Evolutionary conservation across 2,113 vertebrate species (phyloP).

Genomic region (Sylvicapra grimmia): DNA sequence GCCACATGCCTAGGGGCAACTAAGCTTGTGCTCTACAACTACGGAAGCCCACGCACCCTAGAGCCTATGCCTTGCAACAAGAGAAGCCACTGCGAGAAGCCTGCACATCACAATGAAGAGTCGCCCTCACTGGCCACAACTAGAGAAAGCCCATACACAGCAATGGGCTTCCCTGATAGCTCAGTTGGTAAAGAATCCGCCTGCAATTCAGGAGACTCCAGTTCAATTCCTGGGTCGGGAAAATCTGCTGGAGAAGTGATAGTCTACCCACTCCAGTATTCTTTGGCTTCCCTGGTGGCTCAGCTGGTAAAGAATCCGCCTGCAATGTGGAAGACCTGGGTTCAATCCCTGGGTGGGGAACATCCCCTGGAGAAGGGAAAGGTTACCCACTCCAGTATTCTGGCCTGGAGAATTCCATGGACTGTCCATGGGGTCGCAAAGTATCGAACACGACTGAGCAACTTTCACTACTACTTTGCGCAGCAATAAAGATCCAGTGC

Average conservation of each 20-base stretch:
- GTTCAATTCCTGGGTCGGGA: not conserved
- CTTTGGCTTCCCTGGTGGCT: not conserved
- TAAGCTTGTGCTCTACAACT: not conserved
- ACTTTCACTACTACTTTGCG: not conserved
- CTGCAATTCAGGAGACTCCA: not conserved
- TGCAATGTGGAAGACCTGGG: not conserved
- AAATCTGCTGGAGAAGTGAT: not conserved
- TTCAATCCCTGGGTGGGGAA: not conserved
- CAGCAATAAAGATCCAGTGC: not conserved
- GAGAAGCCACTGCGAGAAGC: not conserved
- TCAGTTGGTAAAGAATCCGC: not conserved
- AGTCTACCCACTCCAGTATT: not conserved
- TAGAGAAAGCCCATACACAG: not conserved
- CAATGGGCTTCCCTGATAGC: not conserved
- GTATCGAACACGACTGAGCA: not conserved
- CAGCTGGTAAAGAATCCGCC: not conserved
- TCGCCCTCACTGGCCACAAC: not conserved
- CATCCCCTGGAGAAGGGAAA: not conserved
- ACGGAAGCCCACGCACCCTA: not conserved
- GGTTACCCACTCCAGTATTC: not conserved
- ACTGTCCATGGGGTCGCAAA: not conserved
- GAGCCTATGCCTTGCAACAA: not conserved
- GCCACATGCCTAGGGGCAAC: not conserved
- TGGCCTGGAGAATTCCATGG: not conserved
- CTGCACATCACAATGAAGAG: not conserved